Percentiles rank a stretch among this genome's conserved stretches.
These are phyloP conservation scores for Ichneumoninae sp. DNA, from an alignment of 2,888 invertebrate species.

Conservation along the genomic window DNA sequence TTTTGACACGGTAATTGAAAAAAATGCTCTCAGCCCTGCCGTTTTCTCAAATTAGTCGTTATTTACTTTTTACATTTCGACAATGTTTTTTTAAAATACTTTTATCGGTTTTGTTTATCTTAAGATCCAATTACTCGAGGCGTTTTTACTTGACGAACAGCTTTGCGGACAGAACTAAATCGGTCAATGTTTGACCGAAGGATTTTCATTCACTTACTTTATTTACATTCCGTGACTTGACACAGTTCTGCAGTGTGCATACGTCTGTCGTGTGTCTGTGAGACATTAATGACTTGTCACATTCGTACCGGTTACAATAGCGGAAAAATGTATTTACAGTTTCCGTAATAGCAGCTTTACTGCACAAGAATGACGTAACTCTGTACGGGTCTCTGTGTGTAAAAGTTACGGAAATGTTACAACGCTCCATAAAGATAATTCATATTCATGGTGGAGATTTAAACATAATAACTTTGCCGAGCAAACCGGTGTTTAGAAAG, in stretches of 20 bases:
- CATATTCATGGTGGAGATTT: conserved; percentile 45
- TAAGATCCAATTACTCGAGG: too few relatives aligned
- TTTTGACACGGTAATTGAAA: too few relatives aligned
- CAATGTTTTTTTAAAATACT: background rate
- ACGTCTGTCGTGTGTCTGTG: too few relatives aligned
- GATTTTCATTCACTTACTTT: too few relatives aligned
- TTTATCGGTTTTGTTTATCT: background rate
- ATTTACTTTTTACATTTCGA: background rate
- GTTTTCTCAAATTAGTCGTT: background rate
- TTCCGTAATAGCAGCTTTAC: conserved; percentile 41
- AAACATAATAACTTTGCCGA: conserved; percentile 34
- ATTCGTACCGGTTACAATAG: background rate
- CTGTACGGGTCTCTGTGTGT: too few relatives aligned
- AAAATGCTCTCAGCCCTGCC: background rate
- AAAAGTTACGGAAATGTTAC: conserved; percentile 45
- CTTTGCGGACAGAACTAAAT: too few relatives aligned
- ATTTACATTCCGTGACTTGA: too few relatives aligned
- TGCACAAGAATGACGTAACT: too few relatives aligned
- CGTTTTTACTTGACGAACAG: too few relatives aligned
- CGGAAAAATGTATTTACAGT: conserved; percentile 45
- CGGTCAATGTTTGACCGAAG: too few relatives aligned
- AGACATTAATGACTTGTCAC: background rate
- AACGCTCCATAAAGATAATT: conserved; percentile 30
- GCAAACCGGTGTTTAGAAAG: conserved; percentile 7
- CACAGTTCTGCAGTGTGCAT: too few relatives aligned